Evolutionary conservation across 2,113 vertebrate genomes (phyloP), one percentile per base, ranked within the genome.

Genomic region (Grammomys surdaster): DNA sequence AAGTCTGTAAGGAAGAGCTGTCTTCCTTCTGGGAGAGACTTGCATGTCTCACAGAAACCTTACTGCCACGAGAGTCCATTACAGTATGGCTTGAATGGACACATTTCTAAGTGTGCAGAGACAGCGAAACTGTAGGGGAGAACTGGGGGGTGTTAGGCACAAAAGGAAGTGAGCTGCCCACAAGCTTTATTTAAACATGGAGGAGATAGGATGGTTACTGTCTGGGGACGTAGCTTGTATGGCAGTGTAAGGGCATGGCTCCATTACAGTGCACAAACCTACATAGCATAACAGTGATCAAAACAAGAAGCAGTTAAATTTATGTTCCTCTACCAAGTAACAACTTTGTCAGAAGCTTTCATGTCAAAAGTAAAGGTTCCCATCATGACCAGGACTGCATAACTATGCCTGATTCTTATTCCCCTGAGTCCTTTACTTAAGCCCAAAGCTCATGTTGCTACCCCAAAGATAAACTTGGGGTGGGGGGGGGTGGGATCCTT

Each of bases 341-440:
- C 85, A 72, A 22, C 65, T 67, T 95, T 81, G 58, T 96, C 72
- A 93, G 84, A 93, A 94, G 19, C 69, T 73, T 75, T 73, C 77
- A 36, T 69, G 33, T 77, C 19, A 60, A 73, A 91, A 91, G 26
- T 80, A 72, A 69, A 90, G 72, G 48, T 93, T 12, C 58, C 9
- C 85, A 31, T 75, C 26, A 31, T 75, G 24, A 73, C 51, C 86
- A 73, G 33, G 51, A 43, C 36, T 58, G 51, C 24, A 73, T 73
- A 58, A 31, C 8, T 73, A 19, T 28, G 8, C 36, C n/a, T 72
- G 36, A 17, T 28, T 31, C 70, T 73, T 72, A 12, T 7, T 58
- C 69, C 22, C 24, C 51, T 31, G 8, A 56, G 14, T 43, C 11
- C 13, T 54, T 65, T 65, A 33, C 20, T 69, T 70, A 24, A 75